Evolutionary conservation across 2,113 vertebrate genomes (phyloP).

Genomic region (Sorex fumeus): DNA sequence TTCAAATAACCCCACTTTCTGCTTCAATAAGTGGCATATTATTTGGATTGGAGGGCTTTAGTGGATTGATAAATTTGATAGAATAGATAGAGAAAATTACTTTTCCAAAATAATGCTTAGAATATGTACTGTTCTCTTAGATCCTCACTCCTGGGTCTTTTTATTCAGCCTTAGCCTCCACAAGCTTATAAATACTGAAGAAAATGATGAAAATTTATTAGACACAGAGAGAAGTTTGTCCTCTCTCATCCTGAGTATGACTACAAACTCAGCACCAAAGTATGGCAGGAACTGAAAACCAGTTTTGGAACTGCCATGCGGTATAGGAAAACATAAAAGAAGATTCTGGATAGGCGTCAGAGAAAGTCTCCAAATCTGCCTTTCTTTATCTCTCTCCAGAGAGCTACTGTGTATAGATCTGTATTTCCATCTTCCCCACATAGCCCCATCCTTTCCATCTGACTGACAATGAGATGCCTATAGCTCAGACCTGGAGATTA

Average conservation of each 20-base stretch:
- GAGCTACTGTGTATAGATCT: accelerated
- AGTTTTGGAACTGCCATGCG: background rate
- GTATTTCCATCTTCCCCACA: background rate
- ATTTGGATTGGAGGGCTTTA: slow-evolving; percentile 32
- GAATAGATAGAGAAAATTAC: slow-evolving; percentile 69
- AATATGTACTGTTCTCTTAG: slow-evolving; percentile 68
- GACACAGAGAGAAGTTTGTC: background rate
- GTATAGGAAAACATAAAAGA: background rate
- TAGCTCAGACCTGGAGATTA: background rate
- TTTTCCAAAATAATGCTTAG: slow-evolving; percentile 67
- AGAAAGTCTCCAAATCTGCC: no score
- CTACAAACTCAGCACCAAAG: background rate
- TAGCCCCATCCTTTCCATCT: background rate
- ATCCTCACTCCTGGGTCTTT: background rate
- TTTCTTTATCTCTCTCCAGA: background rate
- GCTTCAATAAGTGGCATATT: background rate
- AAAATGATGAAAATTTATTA: slow-evolving; percentile 29
- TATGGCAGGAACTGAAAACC: accelerated
- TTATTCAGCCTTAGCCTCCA: slow-evolving; percentile 24
- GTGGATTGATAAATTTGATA: slow-evolving; percentile 64
- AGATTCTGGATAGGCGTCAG: accelerated
- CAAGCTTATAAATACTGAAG: slow-evolving; percentile 36
- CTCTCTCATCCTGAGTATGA: background rate
- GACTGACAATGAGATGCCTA: background rate
- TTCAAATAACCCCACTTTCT: slow-evolving; percentile 9